These are phyloP conservation scores for Alligator mississippiensis DNA, from an alignment of 2,113 vertebrate genomes.

Conservation along the genomic window DNA sequence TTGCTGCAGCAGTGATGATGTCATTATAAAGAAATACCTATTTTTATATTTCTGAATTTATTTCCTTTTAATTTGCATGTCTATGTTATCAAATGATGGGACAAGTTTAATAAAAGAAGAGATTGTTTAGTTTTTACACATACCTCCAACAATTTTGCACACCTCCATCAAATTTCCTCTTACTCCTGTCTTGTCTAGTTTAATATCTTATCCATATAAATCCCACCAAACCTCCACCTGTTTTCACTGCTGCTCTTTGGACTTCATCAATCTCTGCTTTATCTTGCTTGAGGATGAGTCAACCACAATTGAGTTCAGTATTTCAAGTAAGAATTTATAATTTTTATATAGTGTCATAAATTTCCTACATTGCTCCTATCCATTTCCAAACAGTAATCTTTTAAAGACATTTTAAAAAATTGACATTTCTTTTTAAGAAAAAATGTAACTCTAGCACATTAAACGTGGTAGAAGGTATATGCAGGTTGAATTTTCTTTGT, in stretches of 20 bases:
- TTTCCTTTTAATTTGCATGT: conserved; percentile 56
- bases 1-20: background rate
- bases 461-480: background rate
- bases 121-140: conserved; percentile 49
- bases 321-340: conserved; percentile 24
- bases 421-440: background rate
- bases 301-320: conserved; percentile 19
- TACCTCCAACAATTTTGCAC: conserved; percentile 33
- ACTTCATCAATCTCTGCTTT: conserved; percentile 54
- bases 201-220: conserved; percentile 59
- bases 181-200: conserved; percentile 41
- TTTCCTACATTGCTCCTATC: conserved; percentile 11
- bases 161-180: conserved; percentile 31
- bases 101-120: conserved; percentile 38
- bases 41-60: conserved; percentile 35
- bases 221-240: conserved; percentile 3
- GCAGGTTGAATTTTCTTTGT: conserved; percentile 35
- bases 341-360: conserved; percentile 40
- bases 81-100: conserved; percentile 13
- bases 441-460: background rate
- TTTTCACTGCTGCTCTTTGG: background rate
- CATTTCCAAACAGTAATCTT: conserved; percentile 23
- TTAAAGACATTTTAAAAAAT: conserved; percentile 2
- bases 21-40: background rate
- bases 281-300: conserved; percentile 38